A percentile compares a stretch with the other conserved stretches of the same genome.
Evolutionary conservation across 2,113 vertebrate genomes (phyloP).

Genomic region (Lepisosteus oculatus): DNA sequence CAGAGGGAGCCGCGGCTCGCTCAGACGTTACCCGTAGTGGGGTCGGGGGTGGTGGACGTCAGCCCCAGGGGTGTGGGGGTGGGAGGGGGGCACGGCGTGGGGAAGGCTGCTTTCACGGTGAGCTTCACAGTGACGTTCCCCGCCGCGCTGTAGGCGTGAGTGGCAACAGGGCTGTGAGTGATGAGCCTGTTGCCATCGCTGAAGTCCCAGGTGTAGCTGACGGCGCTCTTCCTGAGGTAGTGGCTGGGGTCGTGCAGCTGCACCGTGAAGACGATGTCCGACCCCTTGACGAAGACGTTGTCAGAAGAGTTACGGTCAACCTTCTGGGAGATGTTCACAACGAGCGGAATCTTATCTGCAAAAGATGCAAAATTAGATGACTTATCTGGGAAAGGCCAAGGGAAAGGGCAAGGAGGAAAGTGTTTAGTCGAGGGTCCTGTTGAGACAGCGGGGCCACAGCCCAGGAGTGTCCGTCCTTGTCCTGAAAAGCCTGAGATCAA

Average conservation of each 20-base stretch:
- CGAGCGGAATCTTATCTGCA: constrained; percentile 83
- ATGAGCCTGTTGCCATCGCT: constrained; percentile 82
- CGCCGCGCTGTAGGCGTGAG: constrained; percentile 70
- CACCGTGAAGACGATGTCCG: constrained; percentile 76
- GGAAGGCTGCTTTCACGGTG: constrained; percentile 78
- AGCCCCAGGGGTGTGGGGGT: constrained; percentile 46
- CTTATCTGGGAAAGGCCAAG: no score
- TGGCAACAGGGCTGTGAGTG: constrained; percentile 64
- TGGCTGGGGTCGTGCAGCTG: constrained; percentile 83
- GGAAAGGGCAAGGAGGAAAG: no score
- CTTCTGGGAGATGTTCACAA: constrained; percentile 82
- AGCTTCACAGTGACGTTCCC: constrained; percentile 79
- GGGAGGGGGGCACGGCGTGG: constrained; percentile 66
- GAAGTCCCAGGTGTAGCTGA: constrained; percentile 87
- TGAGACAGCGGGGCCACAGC: no score
- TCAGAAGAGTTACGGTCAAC: constrained; percentile 73
- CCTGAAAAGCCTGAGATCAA: no score
- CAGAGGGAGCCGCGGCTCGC: no score
- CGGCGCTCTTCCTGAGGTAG: constrained; percentile 76
- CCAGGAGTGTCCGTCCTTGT: no score
- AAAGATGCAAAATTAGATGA: neutral
- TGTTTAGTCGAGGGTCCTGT: no score
- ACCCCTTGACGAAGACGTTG: constrained; percentile 77
- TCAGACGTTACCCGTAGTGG: constrained; percentile 37
- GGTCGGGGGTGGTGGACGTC: constrained; percentile 19